phyloP scores from a whole-genome alignment of 1,140 invertebrate species.

The silkworm (Bombyx mori) region DNA sequence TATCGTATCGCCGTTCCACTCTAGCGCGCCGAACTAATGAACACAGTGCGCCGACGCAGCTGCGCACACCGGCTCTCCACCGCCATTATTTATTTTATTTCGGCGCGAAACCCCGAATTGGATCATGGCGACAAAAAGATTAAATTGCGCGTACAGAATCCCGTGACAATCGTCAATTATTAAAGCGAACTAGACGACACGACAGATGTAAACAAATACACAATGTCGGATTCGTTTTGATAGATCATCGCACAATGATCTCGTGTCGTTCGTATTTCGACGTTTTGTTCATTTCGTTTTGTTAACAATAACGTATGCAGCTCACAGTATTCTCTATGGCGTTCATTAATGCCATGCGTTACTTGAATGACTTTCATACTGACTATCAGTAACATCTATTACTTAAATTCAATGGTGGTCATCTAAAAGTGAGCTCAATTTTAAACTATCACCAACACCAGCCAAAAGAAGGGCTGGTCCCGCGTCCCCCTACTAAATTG shows the following conservation, averaged over 20 bases:
- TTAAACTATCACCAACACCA: no score
- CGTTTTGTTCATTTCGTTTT: no score
- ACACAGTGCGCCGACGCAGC: conserved; percentile 47
- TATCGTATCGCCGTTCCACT: conserved; percentile 58
- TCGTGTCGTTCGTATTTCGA: no score
- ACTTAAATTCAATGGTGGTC: no score
- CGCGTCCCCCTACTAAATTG: no score
- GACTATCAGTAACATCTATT: no score
- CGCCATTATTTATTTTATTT: conserved; percentile 67
- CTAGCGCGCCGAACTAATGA: conserved; percentile 53
- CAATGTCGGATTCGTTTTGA: conserved; percentile 23
- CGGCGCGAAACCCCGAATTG: conserved; percentile 60
- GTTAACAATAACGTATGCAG: no score
- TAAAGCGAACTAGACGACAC: conserved; percentile 29
- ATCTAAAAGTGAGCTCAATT: no score
- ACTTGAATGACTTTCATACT: no score
- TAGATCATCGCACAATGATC: conserved; percentile 16
- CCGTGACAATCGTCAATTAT: conserved; percentile 57
- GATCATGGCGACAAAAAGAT: conserved; percentile 63
- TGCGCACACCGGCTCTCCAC: conserved; percentile 35
- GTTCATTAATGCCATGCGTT: no score
- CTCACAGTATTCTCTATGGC: no score
- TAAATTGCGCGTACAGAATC: conserved; percentile 66
- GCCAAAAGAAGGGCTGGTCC: no score
- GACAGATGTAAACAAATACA: conserved; percentile 64